phyloP scores from a whole-genome alignment of 2,113 vertebrate genomes.

The Coreoperca whiteheadi region DNA sequence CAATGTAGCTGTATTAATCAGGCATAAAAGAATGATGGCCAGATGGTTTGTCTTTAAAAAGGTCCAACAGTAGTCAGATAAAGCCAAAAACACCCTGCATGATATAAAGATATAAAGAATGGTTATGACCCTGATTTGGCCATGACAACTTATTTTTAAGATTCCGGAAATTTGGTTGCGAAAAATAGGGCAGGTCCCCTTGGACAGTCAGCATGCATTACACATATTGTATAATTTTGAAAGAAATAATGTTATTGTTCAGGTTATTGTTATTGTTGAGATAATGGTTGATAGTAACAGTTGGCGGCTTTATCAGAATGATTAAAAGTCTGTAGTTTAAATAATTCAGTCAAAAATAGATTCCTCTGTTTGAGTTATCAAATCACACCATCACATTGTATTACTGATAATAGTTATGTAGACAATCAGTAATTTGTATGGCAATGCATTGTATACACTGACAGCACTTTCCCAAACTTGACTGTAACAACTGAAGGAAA shows the following conservation, averaged over 20 bases:
- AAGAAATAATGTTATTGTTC: background rate
- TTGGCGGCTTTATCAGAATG: background rate
- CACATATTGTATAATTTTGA: background rate
- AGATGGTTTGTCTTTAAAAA: conserved; percentile 5
- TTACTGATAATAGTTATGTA: background rate
- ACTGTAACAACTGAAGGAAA: conserved; percentile 2
- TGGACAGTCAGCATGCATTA: background rate
- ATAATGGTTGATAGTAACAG: background rate
- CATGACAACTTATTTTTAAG: background rate
- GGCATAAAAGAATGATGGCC: conserved; percentile 4
- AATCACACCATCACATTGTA: background rate
- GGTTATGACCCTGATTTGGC: background rate
- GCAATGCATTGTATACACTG: background rate
- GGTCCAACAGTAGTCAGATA: background rate
- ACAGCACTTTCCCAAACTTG: conserved; percentile 24
- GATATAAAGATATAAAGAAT: conserved; percentile 6
- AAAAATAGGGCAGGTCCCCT: background rate
- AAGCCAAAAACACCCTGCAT: background rate
- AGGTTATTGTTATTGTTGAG: too few species aligned
- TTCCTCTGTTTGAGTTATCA: conserved; percentile 11
- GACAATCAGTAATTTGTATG: conserved; percentile 7
- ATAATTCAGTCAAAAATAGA: background rate
- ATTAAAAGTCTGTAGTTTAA: background rate
- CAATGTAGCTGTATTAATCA: background rate
- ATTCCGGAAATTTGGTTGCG: background rate